phyloP scores from a whole-genome alignment of 2,797 vertebrate species.

The Halcyon chelicuti region DNA sequence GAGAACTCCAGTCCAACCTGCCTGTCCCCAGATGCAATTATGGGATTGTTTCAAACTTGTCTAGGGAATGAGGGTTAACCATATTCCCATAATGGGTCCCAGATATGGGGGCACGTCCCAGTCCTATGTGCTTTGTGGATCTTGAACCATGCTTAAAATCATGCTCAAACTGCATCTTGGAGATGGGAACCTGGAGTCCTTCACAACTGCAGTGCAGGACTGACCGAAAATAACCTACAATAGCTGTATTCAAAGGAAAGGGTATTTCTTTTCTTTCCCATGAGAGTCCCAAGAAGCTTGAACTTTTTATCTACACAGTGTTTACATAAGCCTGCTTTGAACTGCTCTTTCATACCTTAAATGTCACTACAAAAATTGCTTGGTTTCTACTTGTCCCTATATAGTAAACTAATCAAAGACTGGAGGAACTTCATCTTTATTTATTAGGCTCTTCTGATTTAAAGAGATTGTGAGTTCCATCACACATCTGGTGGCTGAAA shows the following conservation, averaged over 20 bases:
- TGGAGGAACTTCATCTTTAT: not conserved
- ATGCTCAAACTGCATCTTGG: not conserved
- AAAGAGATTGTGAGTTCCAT: slow-evolving; percentile 36
- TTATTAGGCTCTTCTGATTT: slow-evolving; percentile 49
- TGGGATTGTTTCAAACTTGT: not conserved
- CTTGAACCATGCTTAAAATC: not conserved
- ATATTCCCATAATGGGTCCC: not conserved
- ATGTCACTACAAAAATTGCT: not conserved
- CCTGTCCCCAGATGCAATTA: not conserved
- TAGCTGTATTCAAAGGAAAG: not conserved
- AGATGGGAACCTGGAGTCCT: not conserved
- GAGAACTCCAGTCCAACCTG: not conserved
- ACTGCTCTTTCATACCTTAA: slow-evolving; percentile 23
- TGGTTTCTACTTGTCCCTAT: not conserved
- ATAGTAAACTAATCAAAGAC: slow-evolving; percentile 12
- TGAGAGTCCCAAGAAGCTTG: not conserved
- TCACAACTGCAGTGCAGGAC: not conserved
- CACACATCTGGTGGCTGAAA: slow-evolving; percentile 37
- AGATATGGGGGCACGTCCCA: not conserved
- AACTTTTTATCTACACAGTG: not conserved
- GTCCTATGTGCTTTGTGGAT: not conserved
- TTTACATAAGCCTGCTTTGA: slow-evolving; percentile 19
- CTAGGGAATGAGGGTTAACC: not conserved
- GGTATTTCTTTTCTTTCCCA: not conserved
- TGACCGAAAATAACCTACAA: not conserved